Percentiles rank a stretch among this genome's conserved stretches.
Conservation (phyloP, 2,888 invertebrate species). For the Orthosia gracilis region DNA sequence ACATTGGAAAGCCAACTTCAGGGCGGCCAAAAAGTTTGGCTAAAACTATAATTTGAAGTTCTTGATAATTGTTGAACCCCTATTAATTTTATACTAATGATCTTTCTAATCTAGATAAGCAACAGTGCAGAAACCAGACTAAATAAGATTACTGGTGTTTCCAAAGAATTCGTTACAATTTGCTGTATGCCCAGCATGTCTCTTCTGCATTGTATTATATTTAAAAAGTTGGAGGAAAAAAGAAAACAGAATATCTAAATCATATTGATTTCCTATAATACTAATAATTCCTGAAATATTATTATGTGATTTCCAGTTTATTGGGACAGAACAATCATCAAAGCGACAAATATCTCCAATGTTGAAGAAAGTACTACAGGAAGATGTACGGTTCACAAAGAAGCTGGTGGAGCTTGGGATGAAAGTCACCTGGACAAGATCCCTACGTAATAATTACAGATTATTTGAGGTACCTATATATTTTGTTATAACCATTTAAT, state of each 20-base stretch:
- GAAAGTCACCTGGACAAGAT: constrained; percentile 86
- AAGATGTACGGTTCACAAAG: constrained; percentile 90
- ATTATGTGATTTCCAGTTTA: constrained; percentile 36
- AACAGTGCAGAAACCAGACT: background rate
- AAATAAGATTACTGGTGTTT: too few relatives aligned
- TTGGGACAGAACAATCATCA: constrained; percentile 14
- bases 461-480: constrained; percentile 90
- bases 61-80: background rate
- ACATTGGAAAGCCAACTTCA: too few relatives aligned
- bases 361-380: constrained; percentile 86
- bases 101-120: background rate
- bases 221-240: background rate
- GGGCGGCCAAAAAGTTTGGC: too few relatives aligned
- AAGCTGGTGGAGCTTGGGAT: constrained; percentile 88
- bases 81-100: background rate
- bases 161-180: background rate
- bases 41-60: too few relatives aligned
- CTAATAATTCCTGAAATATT: too few relatives aligned
- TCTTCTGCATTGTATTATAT: background rate
- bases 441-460: constrained; percentile 90
- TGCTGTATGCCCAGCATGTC: background rate
- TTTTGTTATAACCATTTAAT: background rate
- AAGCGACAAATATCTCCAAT: constrained; percentile 87
- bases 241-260: background rate
- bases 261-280: background rate